Base-by-base conservation (phyloP, 2,113 vertebrate genomes). In the Anser cygnoides region DNA sequence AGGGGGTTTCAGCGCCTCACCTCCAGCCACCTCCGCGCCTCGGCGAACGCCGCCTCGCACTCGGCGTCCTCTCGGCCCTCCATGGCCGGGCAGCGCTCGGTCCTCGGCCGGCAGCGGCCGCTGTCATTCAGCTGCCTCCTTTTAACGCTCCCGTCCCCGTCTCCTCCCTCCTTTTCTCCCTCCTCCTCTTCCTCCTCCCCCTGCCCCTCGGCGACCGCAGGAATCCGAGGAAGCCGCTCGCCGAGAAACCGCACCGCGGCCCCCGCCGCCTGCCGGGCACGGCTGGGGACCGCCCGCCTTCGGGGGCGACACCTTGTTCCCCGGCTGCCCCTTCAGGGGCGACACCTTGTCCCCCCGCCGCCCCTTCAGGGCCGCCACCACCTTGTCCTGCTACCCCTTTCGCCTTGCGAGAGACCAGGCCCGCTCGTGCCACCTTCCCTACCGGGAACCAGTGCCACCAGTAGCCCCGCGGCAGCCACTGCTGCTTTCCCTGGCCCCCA, bases 11-110 rank as follows among this genome's bases (percentile, higher is more conserved):
- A 4, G 44, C 35, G 39, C 96, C 98, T 98, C 97, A 99, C 99
- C 98, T 99, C 99, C 26, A 99, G 97, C 99, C 99, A 99, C 79
- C 98, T 97, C 96, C 96, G 98, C 39, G 99, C 98, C 96, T 99
- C 99, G 13, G 92, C 94, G 89, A 98, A 99, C 14, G 98, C 99
- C 18, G 94, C 88, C 6, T 97, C 98, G 73, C 97, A 98, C 92
- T 98, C 96, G 6, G 96, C 96, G 91, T 98, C 98, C 91, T 98
- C 98, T 78, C 98, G 96, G 97, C 98, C 98, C 96, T 98, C 98
- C 98, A 99, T 98, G 96, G 85, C 97, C 65, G 25, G 65, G 54
- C 22, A 23, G 15, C 28, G 4, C 41, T 58, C 22, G 26, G 67
- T 1, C 7, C 44, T 85, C 5, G 9, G 9, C 37, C 67, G 65